Base-by-base conservation (phyloP, 92 coral and sea anemone genomes). In the Isaurus tuberculatus region DNA sequence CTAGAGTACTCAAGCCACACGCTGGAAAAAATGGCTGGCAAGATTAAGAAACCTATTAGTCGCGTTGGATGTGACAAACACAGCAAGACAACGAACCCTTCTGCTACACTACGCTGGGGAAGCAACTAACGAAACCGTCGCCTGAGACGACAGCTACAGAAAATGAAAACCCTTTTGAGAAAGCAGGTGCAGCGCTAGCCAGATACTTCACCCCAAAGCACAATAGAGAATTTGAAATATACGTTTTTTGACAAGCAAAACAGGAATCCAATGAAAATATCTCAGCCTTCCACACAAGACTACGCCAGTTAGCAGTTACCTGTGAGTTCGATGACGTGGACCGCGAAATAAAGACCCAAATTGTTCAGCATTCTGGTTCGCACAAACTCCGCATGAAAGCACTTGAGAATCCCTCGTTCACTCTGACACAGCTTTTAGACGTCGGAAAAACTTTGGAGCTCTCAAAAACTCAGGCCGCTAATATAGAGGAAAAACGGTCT, bases 101-200 rank as follows among this genome's bases (percentile, higher is more conserved):
- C 33, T 63, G 22, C 69, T 85, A 42, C 95, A 86, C 87, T 86
- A 91, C 75, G 92, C 82, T 23, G 92, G 95, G 11, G 90, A 85
- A 65, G 90, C 80, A 46, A 88, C 85, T 58, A 91, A 82, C 81
- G 90, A 86, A 53, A 89, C 81, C 67, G 51, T 25, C 33, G 37
- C 84, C 73, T 0, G 28, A 69, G 27, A 69, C 73, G 0, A 9
- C 70, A 37, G 70, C 87, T 14, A 85, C 81, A 14, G 90, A 85
- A 77, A 89, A 57, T 11, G 91, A 88, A 58, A 65, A 63, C 44
- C 89, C 88, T 64, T 32, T 88, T 0, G 90, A 82, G 19, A 91
- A 77, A 69, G 92, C 88, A 36, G 73, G 84, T n/a, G 67, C 70
- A 57, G 90, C 88, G 11, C 80, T 86, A 13, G 88, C 92, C 16